Evolutionary conservation across 2,113 vertebrate species (phyloP).

Genomic region (Astur gentilis): DNA sequence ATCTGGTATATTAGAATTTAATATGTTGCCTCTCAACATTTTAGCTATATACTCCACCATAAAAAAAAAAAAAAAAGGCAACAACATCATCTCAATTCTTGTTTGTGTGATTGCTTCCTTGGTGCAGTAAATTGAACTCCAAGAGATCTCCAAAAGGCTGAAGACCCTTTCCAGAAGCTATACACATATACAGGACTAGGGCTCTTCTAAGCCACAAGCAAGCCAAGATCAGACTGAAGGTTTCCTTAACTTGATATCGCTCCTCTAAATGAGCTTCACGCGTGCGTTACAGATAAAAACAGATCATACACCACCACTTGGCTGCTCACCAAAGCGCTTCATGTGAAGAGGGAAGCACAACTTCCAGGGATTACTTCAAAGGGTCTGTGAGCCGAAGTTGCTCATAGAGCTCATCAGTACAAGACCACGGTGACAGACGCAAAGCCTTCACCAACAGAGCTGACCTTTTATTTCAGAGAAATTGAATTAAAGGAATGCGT

Average conservation of each 20-base stretch:
- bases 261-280: background rate
- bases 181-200: no score
- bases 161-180: background rate
- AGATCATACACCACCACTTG: background rate
- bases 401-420: background rate
- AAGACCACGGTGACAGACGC: background rate
- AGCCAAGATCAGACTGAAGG: background rate
- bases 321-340: background rate
- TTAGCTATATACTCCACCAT: background rate
- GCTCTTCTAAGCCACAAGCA: background rate
- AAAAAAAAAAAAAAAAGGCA: background rate
- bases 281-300: background rate
- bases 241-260: background rate
- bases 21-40: background rate
- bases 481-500: background rate
- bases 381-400: background rate
- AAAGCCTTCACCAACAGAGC: background rate
- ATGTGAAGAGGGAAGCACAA: background rate
- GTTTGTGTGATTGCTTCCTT: background rate
- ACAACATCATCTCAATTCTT: background rate
- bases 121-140: background rate
- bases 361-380: background rate
- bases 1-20: background rate
- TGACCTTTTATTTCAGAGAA: background rate
- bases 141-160: background rate